phyloP scores from a whole-genome alignment of 1,140 invertebrate genomes.

The Tyrophagus putrescentiae region DNA sequence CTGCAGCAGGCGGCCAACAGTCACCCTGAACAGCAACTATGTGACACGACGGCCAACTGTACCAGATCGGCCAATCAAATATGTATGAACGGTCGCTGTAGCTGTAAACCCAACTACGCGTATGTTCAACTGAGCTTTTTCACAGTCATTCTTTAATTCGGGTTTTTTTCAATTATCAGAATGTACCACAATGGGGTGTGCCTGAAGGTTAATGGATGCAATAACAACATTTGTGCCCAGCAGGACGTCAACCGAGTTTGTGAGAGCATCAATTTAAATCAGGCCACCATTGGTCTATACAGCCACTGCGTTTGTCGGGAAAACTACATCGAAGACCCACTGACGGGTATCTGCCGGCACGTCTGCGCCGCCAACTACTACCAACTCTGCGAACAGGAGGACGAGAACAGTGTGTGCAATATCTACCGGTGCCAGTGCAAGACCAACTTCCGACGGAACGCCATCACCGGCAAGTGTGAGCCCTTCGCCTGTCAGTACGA shows the following conservation, averaged over 20 bases:
- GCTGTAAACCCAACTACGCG: not conserved
- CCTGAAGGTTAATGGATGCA: not conserved
- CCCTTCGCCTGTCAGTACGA: not conserved
- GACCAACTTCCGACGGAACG: not conserved
- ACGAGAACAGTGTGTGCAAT: not conserved
- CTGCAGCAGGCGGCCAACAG: too few relatives aligned
- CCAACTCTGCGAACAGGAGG: not conserved
- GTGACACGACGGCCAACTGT: not conserved
- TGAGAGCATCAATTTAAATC: not conserved
- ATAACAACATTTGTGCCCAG: not conserved
- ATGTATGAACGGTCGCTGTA: not conserved
- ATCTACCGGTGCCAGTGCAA: not conserved
- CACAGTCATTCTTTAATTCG: not conserved
- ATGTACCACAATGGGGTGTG: not conserved
- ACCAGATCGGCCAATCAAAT: not conserved
- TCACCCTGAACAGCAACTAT: not conserved
- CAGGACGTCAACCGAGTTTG: not conserved
- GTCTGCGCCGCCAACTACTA: not conserved
- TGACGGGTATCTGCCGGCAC: not conserved
- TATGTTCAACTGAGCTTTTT: not conserved
- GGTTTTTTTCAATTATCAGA: not conserved
- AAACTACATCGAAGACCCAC: not conserved
- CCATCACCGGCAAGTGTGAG: not conserved
- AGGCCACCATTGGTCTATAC: not conserved
- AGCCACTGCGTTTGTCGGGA: not conserved